Percentiles rank a stretch among this genome's conserved stretches.
These are phyloP conservation scores for Bostrychus sinensis DNA, from an alignment of 2,113 vertebrate species.

Conservation along the genomic window DNA sequence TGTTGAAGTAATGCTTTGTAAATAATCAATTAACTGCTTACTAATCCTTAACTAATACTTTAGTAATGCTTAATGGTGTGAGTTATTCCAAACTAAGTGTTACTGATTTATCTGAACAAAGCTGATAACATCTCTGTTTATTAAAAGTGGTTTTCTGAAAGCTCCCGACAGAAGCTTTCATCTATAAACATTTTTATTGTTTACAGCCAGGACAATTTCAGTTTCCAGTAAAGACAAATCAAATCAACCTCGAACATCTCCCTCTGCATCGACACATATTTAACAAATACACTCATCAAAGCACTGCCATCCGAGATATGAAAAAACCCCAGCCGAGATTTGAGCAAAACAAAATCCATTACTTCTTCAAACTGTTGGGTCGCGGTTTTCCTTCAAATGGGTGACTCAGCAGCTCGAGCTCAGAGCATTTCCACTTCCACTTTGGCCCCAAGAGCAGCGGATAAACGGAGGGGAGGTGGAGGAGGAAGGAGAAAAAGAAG, in stretches of 20 bases:
- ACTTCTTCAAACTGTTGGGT: constrained; percentile 40
- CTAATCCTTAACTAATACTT: no score
- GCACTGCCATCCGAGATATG: constrained; percentile 57
- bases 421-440: constrained; percentile 76
- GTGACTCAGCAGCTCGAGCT: constrained; percentile 71
- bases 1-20: no score
- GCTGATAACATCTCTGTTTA: neutral
- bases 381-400: constrained; percentile 70
- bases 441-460: constrained; percentile 55
- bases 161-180: neutral
- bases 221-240: constrained; percentile 76
- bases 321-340: constrained; percentile 57
- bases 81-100: no score
- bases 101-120: no score
- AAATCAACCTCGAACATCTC: constrained; percentile 46
- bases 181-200: neutral
- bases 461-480: constrained; percentile 44
- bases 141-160: neutral
- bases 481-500: constrained; percentile 34
- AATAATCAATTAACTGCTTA: no score
- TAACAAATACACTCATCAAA: constrained; percentile 70
- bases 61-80: no score
- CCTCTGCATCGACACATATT: constrained; percentile 60
- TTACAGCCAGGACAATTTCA: constrained; percentile 34
- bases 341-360: constrained; percentile 70